Conservation (phyloP, 30 jellyfish, hydroid and myxozoan genomes). For the Chrysaora quinquecirrha region DNA sequence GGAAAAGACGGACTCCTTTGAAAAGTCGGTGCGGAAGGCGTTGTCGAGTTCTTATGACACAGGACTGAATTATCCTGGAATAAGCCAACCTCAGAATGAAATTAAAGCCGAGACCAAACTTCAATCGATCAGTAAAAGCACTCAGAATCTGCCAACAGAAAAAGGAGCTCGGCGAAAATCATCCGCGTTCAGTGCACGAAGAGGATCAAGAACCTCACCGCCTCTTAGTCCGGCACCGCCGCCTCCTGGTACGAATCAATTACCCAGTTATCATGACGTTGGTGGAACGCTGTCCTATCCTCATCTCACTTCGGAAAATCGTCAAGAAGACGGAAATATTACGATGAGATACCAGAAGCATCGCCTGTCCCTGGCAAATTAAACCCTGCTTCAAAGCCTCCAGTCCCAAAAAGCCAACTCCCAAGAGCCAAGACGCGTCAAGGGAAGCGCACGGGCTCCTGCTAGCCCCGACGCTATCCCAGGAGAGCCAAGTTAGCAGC, state of each 20-base stretch:
- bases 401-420: constrained; percentile 35
- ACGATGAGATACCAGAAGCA: constrained; percentile 15
- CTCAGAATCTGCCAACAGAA: not conserved
- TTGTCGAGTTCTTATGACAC: constrained; percentile 9
- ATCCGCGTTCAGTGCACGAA: constrained; percentile 24
- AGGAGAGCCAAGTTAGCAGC: not conserved
- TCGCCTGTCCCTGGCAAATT: not conserved
- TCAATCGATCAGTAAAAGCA: not conserved
- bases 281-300: no score
- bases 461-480: not conserved
- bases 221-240: constrained; percentile 80
- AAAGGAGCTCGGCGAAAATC: constrained; percentile 62
- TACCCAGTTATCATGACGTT: no score
- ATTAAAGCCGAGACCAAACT: not conserved
- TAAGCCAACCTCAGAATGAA: not conserved
- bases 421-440: constrained; percentile 43
- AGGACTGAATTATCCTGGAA: constrained; percentile 1
- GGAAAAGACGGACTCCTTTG: not conserved
- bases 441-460: constrained; percentile 28
- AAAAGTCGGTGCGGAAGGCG: not conserved
- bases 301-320: no score
- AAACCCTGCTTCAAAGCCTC: constrained; percentile 2
- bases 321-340: no score
- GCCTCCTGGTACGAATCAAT: constrained; percentile 38
- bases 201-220: constrained; percentile 61